These are phyloP conservation scores for Montipora capricornis DNA, from an alignment of 64 coral and sea anemone species.

Conservation along the genomic window DNA sequence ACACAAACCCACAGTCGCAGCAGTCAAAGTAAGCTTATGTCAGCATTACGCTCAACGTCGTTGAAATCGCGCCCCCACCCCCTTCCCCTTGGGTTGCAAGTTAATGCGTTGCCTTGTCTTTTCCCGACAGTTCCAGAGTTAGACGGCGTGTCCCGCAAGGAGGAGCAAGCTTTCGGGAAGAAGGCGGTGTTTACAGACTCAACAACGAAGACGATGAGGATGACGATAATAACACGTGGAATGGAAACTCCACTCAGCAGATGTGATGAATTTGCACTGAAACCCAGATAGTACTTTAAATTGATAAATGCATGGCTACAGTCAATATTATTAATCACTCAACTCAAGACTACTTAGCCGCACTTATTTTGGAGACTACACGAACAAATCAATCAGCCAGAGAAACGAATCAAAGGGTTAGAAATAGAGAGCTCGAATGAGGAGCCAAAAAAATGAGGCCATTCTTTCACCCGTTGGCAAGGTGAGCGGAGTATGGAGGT, in stretches of 20 bases:
- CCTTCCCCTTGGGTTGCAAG: neutral
- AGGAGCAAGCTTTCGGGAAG: conserved; percentile 45
- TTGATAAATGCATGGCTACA: too few species aligned
- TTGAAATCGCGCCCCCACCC: too few species aligned
- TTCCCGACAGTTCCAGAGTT: conserved; percentile 22
- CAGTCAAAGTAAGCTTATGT: conserved; percentile 14
- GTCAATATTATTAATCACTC: too few species aligned
- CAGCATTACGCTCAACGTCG: too few species aligned
- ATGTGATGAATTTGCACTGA: conserved; percentile 56
- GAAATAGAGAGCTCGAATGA: neutral
- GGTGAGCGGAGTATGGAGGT: too few species aligned
- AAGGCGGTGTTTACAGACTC: conserved; percentile 87
- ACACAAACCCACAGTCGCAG: neutral
- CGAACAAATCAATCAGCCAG: neutral
- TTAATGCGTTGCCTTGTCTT: conserved; percentile 16
- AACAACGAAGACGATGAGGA: conserved; percentile 82
- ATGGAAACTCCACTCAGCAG: conserved; percentile 99
- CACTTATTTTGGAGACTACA: too few species aligned
- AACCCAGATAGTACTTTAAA: too few species aligned
- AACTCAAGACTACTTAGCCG: too few species aligned
- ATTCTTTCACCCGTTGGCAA: too few species aligned
- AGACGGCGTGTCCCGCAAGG: conserved; percentile 41
- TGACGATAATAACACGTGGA: conserved; percentile 97
- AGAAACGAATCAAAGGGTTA: neutral
- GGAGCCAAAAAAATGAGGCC: too few species aligned